These are phyloP conservation scores for Distichodus sexfasciatus DNA, from an alignment of 2,797 vertebrate species.

Conservation along the genomic window DNA sequence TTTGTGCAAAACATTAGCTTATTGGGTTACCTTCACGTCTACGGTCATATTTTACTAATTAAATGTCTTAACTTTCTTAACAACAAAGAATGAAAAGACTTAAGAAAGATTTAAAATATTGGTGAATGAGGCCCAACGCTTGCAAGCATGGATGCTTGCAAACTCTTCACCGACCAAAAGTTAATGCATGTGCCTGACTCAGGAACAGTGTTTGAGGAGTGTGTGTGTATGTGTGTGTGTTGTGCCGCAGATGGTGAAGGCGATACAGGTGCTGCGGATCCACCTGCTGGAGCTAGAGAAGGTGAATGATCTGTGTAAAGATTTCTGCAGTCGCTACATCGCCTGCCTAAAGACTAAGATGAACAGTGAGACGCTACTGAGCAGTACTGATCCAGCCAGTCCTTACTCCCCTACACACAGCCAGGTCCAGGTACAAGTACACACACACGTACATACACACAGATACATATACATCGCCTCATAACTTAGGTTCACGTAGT, in stretches of 20 bases:
- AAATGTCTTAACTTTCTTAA: no score
- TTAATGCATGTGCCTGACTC: neutral
- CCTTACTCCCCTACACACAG: conserved; percentile 37
- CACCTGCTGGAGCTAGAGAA: conserved; percentile 86
- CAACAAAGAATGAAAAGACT: no score
- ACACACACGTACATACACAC: conserved; percentile 1
- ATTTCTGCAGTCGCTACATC: conserved; percentile 86
- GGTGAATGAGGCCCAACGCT: no score
- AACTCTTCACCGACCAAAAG: neutral
- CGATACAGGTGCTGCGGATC: conserved; percentile 86
- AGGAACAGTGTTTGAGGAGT: neutral
- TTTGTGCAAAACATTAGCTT: no score
- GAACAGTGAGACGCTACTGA: conserved; percentile 84
- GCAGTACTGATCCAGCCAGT: conserved; percentile 76
- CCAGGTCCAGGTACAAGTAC: conserved; percentile 17
- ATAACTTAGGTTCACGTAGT: no score
- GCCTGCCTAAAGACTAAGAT: conserved; percentile 86
- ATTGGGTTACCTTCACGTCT: no score
- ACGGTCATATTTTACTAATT: no score
- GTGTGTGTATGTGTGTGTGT: neutral
- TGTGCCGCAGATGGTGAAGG: conserved; percentile 78
- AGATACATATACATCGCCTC: conserved; percentile 61
- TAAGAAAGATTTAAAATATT: no score
- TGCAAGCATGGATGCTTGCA: no score
- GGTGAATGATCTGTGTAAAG: conserved; percentile 85